phyloP scores from a whole-genome alignment of 1,140 invertebrate species.

The Drosophila tristis region DNA sequence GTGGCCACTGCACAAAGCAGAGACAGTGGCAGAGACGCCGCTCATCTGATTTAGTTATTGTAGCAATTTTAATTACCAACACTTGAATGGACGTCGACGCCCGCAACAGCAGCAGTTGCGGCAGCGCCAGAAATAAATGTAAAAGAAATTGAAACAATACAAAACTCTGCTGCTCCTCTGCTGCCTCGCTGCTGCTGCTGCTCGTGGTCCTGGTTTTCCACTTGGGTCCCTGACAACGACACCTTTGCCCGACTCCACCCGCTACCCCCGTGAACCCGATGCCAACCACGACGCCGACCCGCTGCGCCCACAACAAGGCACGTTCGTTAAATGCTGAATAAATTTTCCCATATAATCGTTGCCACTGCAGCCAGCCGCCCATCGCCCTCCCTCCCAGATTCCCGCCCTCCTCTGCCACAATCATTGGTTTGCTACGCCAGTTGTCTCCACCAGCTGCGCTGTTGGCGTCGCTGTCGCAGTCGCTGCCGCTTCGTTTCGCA shows the following conservation, averaged over 20 bases:
- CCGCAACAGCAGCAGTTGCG: conserved; percentile 11
- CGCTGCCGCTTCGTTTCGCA: conserved; percentile 27
- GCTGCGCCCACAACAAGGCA: conserved; percentile 34
- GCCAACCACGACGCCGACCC: conserved; percentile 16
- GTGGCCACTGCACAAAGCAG: neutral
- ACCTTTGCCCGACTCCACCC: conserved; percentile 60
- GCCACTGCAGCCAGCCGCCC: conserved; percentile 39
- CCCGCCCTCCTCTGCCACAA: conserved; percentile 13
- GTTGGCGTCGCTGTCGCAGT: conserved; percentile 22
- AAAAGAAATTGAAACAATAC: conserved; percentile 71
- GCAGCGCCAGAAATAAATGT: conserved; percentile 14
- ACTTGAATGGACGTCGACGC: conserved; percentile 44
- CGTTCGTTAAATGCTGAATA: conserved; percentile 80
- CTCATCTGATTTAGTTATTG: conserved; percentile 77
- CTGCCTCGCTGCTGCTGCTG: conserved; percentile 2
- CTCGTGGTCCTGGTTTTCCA: conserved; percentile 37
- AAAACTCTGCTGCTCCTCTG: conserved; percentile 43
- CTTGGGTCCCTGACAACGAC: conserved; percentile 69
- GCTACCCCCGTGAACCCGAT: conserved; percentile 16
- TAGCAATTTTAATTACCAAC: conserved; percentile 77
- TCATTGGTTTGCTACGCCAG: conserved; percentile 22
- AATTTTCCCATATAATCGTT: conserved; percentile 76
- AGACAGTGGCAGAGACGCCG: conserved; percentile 6
- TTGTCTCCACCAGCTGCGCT: conserved; percentile 49
- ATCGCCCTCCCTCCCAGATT: conserved; percentile 37